Conservation (phyloP, 2,888 invertebrate species). For the Dorcus hopei region DNA sequence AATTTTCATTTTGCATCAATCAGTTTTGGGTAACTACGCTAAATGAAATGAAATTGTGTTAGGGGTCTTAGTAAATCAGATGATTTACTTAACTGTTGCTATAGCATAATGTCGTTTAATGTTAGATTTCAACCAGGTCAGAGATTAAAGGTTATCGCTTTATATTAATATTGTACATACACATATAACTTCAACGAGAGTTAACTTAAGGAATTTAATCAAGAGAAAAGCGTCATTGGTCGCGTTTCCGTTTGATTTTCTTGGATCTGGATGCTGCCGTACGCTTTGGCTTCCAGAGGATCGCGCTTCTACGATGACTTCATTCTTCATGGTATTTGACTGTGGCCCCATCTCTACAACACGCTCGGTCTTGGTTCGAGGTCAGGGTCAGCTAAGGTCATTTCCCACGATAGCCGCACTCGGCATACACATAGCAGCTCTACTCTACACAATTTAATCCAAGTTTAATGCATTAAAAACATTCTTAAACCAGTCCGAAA, state of each 20-base stretch:
- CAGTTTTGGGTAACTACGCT: too few species aligned
- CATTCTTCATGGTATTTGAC: slow-evolving; percentile 36
- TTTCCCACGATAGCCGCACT: slow-evolving; percentile 52
- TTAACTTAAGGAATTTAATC: too few species aligned
- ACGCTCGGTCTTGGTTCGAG: slow-evolving; percentile 40
- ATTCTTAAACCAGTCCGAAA: neutral
- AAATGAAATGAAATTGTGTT: too few species aligned
- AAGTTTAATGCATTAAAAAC: slow-evolving; percentile 13
- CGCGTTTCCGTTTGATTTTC: neutral
- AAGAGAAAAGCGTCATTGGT: too few species aligned
- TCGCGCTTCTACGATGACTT: slow-evolving; percentile 24
- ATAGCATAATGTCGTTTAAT: neutral
- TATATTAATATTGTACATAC: slow-evolving; percentile 3
- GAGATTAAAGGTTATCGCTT: too few species aligned
- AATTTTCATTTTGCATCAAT: too few species aligned
- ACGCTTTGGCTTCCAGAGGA: too few species aligned
- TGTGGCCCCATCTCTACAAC: slow-evolving; percentile 33
- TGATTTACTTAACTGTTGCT: too few species aligned
- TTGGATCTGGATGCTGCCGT: neutral
- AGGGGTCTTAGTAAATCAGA: too few species aligned
- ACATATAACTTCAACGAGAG: too few species aligned
- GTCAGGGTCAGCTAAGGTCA: slow-evolving; percentile 54
- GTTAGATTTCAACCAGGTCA: neutral
- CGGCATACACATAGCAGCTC: slow-evolving; percentile 35
- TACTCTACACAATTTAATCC: slow-evolving; percentile 19